Evolutionary conservation across 2,797 vertebrate genomes (phyloP).

Genomic region (Rhodeus uyekii): DNA sequence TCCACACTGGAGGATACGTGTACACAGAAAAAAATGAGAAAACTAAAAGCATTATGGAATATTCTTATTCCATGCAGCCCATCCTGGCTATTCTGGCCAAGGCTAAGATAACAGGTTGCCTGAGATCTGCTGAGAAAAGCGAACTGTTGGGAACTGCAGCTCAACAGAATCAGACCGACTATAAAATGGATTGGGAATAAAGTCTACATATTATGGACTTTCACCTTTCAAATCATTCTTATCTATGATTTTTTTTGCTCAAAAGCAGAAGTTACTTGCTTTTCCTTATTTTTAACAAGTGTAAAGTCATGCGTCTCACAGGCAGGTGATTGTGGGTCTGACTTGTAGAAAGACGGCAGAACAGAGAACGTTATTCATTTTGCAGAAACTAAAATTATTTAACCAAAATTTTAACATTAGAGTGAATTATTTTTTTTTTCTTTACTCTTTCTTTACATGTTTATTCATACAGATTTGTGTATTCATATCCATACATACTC

Average conservation of each 20-base stretch:
- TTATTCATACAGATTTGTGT: neutral
- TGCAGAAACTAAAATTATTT: neutral
- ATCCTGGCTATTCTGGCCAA: slow-evolving; percentile 37
- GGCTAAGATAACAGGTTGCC: neutral
- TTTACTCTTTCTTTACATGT: neutral
- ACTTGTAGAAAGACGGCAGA: neutral
- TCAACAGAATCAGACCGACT: neutral
- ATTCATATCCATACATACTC: neutral
- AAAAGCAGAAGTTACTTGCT: neutral
- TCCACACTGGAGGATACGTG: slow-evolving; percentile 61
- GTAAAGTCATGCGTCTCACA: neutral
- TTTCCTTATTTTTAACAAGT: neutral
- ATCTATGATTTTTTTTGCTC: neutral
- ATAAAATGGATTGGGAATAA: neutral
- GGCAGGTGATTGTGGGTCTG: neutral
- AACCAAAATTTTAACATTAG: no score
- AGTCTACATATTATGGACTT: neutral
- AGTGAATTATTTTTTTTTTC: no score
- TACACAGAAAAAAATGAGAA: rapidly evolving
- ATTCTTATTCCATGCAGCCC: slow-evolving; percentile 27
- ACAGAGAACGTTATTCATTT: neutral
- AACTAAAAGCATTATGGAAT: slow-evolving; percentile 45
- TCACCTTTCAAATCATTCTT: neutral
- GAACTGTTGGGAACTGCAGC: neutral
- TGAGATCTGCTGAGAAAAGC: neutral